Conservation (phyloP, 2,113 vertebrate species). For the Phoxinus phoxinus region DNA sequence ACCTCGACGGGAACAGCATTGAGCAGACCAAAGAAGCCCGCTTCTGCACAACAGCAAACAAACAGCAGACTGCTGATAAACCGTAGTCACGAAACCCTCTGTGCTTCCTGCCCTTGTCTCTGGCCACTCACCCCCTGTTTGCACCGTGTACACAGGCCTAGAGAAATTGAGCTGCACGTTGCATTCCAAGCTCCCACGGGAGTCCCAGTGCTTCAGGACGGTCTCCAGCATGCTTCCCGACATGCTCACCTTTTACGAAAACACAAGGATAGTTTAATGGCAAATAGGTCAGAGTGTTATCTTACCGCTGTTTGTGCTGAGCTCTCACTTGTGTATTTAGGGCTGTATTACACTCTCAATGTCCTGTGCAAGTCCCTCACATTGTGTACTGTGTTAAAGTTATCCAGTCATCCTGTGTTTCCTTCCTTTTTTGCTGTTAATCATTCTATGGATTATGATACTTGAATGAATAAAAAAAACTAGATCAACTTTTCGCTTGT, state of each 20-base stretch:
- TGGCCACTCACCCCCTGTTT: constrained; percentile 79
- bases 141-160: constrained; percentile 77
- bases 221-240: constrained; percentile 65
- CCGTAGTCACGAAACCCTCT: background rate
- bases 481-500: background rate
- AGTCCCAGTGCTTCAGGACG: constrained; percentile 71
- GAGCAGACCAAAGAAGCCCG: constrained; percentile 83
- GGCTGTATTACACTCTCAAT: background rate
- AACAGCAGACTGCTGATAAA: background rate
- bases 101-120: constrained; percentile 2
- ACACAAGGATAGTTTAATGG: constrained; percentile 39
- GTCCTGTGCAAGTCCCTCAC: constrained; percentile 22
- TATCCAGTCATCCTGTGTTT: constrained; percentile 6
- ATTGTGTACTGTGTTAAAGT: constrained; percentile 29
- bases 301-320: constrained; percentile 15
- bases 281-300: constrained; percentile 47
- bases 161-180: constrained; percentile 57
- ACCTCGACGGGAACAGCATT: constrained; percentile 73
- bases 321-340: constrained; percentile 48
- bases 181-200: constrained; percentile 68
- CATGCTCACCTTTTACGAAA: constrained; percentile 67
- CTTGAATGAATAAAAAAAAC: background rate
- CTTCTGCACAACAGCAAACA: constrained; percentile 62
- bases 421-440: background rate
- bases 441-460: background rate